Base-by-base conservation (phyloP, 2,888 invertebrate genomes). In the Drosophila ochracea region DNA sequence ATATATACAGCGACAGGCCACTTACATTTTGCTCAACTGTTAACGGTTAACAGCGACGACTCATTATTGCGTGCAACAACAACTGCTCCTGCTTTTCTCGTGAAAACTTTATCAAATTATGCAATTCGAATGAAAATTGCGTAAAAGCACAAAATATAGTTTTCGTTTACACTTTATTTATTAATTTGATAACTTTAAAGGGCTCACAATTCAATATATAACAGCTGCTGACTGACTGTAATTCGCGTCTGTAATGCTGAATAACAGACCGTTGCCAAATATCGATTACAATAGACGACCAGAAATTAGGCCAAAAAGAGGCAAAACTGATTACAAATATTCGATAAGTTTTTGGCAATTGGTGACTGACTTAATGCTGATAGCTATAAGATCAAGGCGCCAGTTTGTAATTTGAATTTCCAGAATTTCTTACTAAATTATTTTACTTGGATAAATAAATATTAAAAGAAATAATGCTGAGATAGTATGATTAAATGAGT, bases 11-110 rank as follows among this genome's bases (percentile, higher is more conserved):
- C 50, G 64, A 61, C 35, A 33, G 35, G 21, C 30, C n/a, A 13
- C 39, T 77, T 63, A 77, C 78, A 77, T 63, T 41, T 53, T 61
- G 53, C 43, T 47, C 43, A 47, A 61, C n/a, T 78, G 78, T 78
- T 74, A 69, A 4, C 16, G 47, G 41, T 63, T 77, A 77, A 73
- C 78, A 77, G 77, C 35, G 37, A 60, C 57, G 60, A 41, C 30
- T 33, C 54, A 28, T 65, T 68, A 57, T 50, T 57, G 39, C 35
- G 33, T 13, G 10, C 10, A 30, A 28, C 2, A 28, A n/a, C 1
- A 28, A n/a, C n/a, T 16, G 21, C 28, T 28, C 13, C 11, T 47
- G 37, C 16, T 13, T 3, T 25, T 25, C 19, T 19, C 39, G n/a
- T 30, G 19, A 35, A 66, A 19, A 30, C 13, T 30, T 10, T n/a